Conservation (phyloP, 2,113 vertebrate genomes). For the Sinocyclocheilus grahami region DNA sequence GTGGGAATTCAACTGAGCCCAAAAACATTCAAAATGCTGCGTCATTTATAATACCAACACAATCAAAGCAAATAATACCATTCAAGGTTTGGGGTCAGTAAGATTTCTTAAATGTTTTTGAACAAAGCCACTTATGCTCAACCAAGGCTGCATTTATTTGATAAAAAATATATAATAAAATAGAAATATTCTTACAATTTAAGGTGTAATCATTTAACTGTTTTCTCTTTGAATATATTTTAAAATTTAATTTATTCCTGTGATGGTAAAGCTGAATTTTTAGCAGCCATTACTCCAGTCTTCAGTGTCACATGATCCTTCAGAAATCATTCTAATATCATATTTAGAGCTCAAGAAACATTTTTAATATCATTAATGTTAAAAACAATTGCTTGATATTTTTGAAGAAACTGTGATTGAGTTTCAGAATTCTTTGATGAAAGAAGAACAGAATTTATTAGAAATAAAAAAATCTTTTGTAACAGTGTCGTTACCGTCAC, state of each 20-base stretch:
- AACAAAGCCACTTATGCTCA: no score
- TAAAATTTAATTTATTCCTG: no score
- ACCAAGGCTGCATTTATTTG: no score
- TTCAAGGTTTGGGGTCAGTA: not conserved
- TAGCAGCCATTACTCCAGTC: not conserved
- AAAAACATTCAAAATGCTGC: not conserved
- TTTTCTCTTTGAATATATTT: no score
- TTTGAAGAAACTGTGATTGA: not conserved
- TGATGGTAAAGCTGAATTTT: no score
- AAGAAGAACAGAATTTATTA: not conserved
- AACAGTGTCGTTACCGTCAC: not conserved
- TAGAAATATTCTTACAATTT: no score
- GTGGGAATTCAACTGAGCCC: not conserved
- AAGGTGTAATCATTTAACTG: no score
- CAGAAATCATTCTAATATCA: not conserved
- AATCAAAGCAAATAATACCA: not conserved
- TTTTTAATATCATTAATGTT: not conserved
- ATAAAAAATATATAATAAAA: no score
- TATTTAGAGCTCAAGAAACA: not conserved
- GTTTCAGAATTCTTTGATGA: not conserved
- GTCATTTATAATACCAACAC: not conserved
- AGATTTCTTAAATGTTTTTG: no score
- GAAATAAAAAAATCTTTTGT: not conserved
- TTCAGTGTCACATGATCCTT: not conserved
- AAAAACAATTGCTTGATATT: not conserved